Base-by-base conservation (phyloP, 1,140 invertebrate species). In the Drosophila varians region DNA sequence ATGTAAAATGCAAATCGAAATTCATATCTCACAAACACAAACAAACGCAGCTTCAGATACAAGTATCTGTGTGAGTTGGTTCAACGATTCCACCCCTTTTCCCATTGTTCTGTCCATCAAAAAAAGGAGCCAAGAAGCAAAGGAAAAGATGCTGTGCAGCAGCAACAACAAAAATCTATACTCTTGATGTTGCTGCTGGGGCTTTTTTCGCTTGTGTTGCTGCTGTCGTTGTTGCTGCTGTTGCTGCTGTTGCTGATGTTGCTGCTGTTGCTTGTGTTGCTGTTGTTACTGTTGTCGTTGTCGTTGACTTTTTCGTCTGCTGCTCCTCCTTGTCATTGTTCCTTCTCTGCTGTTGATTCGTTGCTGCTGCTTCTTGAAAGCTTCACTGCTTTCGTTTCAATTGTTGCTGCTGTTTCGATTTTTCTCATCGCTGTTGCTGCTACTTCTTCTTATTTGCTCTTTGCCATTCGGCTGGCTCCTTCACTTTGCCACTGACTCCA, bases 1-100 rank as follows among this genome's bases (percentile, higher is more conserved):
- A 82, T 71, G 74, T 89, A 89, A 89, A 89, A 86, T 89, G 86
- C 86, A 89, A 89, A 89, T 89, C 82, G 82, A 87, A 87, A 77
- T 75, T 82, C 69, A 77, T 77, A 82, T 69, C 68, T 55, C 54
- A 60, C 52, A 78, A 45, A 64, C 68, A 61, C 74, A 43, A 11
- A 31, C 21, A n/a, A n/a, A 14, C 49, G 60, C 38, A 47, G 19
- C 18, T 31, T 11, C 28, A 31, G 47, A 14, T 23, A 19, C 18
- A 38, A 62, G 48, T 46, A 40, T 43, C 40, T 61, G 57, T 73
- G 58, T 65, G 56, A 47, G 48, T 57, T 73, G 45, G 54, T 64
- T 75, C 48, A 62, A 60, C 56, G 82, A 82, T 87, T 89, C 87
- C 87, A 90, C 87, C 87, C 87, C 87, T 90, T 90, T 89, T 87